These are phyloP conservation scores for Oryzias sinensis DNA, from an alignment of 2,797 vertebrate species.

Conservation along the genomic window DNA sequence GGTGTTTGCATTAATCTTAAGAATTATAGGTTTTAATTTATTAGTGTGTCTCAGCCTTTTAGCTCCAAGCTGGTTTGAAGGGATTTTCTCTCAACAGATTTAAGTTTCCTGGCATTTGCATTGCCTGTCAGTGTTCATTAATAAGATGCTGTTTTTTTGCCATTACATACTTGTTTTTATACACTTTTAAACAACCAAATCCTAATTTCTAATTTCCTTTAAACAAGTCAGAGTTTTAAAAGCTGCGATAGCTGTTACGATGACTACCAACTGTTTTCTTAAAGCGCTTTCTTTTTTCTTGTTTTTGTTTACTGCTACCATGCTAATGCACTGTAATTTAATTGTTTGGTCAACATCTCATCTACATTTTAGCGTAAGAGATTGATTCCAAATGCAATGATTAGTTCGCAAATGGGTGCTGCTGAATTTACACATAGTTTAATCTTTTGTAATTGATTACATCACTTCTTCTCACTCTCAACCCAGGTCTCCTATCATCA, in stretches of 20 bases:
- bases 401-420: slow-evolving; percentile 65
- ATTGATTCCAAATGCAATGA: slow-evolving; percentile 60
- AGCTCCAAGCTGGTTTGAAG: neutral
- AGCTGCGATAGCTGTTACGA: neutral
- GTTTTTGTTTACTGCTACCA: slow-evolving; percentile 36
- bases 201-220: too few relatives aligned
- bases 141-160: neutral
- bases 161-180: neutral
- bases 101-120: neutral
- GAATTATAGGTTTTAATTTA: neutral
- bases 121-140: neutral
- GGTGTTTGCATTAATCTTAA: neutral
- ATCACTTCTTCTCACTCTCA: slow-evolving; percentile 32
- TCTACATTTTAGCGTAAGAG: slow-evolving; percentile 64
- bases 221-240: too few relatives aligned
- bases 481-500: slow-evolving; percentile 22
- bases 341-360: slow-evolving; percentile 67
- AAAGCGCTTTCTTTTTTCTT: neutral
- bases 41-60: neutral
- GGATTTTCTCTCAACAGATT: neutral
- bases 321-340: slow-evolving; percentile 58
- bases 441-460: slow-evolving; percentile 62
- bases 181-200: too few relatives aligned
- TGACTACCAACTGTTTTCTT: slow-evolving; percentile 32
- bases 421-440: slow-evolving; percentile 60